Percentiles rank a stretch among this genome's conserved stretches.
Evolutionary conservation across 2,113 vertebrate species (phyloP).

Genomic region (Paramisgurnus dabryanus): DNA sequence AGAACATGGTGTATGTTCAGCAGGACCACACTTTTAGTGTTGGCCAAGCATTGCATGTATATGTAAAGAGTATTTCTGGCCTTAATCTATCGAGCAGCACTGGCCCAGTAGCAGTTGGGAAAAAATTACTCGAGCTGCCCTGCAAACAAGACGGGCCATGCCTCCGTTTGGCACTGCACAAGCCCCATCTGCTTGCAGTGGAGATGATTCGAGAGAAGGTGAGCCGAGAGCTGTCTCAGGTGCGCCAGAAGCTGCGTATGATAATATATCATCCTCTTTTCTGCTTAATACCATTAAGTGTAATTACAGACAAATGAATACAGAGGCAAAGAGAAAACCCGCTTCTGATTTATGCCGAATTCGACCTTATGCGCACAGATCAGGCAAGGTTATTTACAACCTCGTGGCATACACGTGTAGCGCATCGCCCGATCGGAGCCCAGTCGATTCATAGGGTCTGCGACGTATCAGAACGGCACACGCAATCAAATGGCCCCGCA

Average conservation of each 20-base stretch:
- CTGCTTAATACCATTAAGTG: constrained; percentile 68
- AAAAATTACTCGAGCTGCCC: constrained; percentile 76
- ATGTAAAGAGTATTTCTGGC: constrained; percentile 56
- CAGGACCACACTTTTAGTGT: background rate
- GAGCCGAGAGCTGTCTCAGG: constrained; percentile 44
- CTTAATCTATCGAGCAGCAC: constrained; percentile 69
- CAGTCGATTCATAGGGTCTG: constrained; percentile 44
- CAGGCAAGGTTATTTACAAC: constrained; percentile 54
- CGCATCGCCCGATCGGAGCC: constrained; percentile 64
- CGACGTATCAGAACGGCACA: constrained; percentile 55
- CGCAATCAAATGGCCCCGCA: constrained; percentile 52
- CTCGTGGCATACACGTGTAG: constrained; percentile 59
- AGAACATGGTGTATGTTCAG: background rate
- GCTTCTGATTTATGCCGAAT: constrained; percentile 61
- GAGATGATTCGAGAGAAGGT: constrained; percentile 46
- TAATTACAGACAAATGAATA: constrained; percentile 71
- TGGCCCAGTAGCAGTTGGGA: constrained; percentile 68
- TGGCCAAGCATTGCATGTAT: constrained; percentile 9
- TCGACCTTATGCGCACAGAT: constrained; percentile 57
- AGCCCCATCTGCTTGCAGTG: constrained; percentile 74
- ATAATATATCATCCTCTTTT: constrained; percentile 59
- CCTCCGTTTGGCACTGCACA: constrained; percentile 69
- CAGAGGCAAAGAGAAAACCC: constrained; percentile 53
- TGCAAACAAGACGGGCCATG: constrained; percentile 74
- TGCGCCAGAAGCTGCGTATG: constrained; percentile 55